These are phyloP conservation scores for Stratiomys singularior DNA, from an alignment of 2,888 invertebrate genomes.

Conservation along the genomic window DNA sequence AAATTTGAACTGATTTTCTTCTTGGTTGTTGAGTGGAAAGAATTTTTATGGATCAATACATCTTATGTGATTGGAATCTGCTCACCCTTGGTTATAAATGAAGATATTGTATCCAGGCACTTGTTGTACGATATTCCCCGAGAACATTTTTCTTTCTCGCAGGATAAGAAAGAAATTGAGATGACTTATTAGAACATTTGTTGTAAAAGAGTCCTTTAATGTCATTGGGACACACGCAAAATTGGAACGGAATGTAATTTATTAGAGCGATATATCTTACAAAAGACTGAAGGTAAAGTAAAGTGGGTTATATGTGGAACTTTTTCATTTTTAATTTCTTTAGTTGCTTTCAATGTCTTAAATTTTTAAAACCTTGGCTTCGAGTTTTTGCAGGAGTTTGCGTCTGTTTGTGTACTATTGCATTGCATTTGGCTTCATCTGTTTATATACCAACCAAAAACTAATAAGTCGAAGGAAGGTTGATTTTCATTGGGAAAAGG, in stretches of 20 bases:
- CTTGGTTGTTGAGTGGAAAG: constrained; percentile 44
- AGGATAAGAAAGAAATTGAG: not conserved
- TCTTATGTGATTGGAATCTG: constrained; percentile 44
- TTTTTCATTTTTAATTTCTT: too few species aligned
- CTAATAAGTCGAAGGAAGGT: too few species aligned
- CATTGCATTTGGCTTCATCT: too few species aligned
- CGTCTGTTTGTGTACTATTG: too few species aligned
- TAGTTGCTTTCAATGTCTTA: too few species aligned
- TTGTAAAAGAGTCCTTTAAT: not conserved
- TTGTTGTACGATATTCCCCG: constrained; percentile 2
- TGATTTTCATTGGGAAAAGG: too few species aligned
- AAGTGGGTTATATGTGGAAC: too few species aligned
- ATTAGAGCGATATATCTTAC: not conserved
- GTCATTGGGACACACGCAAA: constrained; percentile 1
- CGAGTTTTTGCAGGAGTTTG: too few species aligned
- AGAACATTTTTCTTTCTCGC: not conserved
- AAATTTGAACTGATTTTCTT: constrained; percentile 36
- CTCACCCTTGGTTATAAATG: not conserved
- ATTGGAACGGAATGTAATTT: constrained; percentile 22
- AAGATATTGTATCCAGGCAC: not conserved
- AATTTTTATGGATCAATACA: constrained; percentile 45
- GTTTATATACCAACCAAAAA: too few species aligned
- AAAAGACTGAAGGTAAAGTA: not conserved
- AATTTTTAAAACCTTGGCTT: too few species aligned
- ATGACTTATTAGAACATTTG: constrained; percentile 35